A percentile compares a stretch with the other conserved stretches of the same genome.
Conservation (phyloP, 2,113 vertebrate species). For the Dromaius novaehollandiae region DNA sequence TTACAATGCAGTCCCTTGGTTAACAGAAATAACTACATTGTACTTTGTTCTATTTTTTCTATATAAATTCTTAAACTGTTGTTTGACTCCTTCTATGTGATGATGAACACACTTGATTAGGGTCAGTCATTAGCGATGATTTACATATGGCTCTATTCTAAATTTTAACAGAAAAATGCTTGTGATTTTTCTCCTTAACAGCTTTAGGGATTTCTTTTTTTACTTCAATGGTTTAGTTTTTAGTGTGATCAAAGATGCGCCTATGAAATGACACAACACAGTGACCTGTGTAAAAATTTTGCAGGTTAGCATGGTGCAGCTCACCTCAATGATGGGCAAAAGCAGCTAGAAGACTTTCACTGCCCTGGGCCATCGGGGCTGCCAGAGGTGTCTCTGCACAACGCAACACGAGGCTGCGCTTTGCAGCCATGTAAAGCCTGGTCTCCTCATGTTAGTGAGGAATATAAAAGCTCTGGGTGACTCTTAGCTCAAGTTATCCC, state of each 20-base stretch:
- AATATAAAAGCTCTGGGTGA: not conserved
- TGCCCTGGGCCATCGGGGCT: fast-evolving
- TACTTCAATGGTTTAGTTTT: not conserved
- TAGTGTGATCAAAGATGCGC: not conserved
- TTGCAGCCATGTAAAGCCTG: not conserved
- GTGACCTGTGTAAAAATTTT: not conserved
- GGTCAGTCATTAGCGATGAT: not conserved
- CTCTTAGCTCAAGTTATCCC: not conserved
- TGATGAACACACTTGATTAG: not conserved
- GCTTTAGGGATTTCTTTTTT: not conserved
- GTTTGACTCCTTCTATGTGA: not conserved
- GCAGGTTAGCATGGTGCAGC: fast-evolving
- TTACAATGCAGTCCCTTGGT: not conserved
- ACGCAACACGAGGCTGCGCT: fast-evolving
- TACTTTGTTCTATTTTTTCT: not conserved
- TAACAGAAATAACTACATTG: not conserved
- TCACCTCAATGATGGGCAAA: not conserved
- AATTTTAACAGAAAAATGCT: not conserved
- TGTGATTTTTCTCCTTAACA: not conserved
- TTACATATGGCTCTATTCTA: not conserved
- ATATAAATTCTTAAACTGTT: not conserved
- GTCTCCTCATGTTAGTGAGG: not conserved
- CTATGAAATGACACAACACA: not conserved
- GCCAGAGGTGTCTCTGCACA: not conserved
- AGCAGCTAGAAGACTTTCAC: not conserved